Evolutionary conservation across 2,797 vertebrate species (phyloP).

Genomic region (Gila robusta): DNA sequence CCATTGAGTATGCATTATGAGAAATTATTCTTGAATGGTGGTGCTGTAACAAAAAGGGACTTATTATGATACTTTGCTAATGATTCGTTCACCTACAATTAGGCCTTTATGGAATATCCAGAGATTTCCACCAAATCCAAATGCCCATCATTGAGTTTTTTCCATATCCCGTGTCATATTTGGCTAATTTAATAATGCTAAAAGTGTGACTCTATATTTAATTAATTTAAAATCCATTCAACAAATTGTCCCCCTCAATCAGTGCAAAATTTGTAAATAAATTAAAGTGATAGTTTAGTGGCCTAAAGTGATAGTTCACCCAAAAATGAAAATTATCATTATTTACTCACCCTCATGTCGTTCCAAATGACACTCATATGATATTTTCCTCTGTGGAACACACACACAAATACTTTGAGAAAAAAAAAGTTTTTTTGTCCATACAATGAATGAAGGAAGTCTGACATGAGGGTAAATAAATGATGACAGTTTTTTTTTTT

Average conservation of each 20-base stretch:
- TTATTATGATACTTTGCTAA: not conserved
- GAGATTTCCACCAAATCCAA: not conserved
- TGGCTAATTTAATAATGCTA: not conserved
- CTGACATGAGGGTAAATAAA: not conserved
- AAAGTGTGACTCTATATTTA: not conserved
- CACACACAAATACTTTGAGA: not conserved
- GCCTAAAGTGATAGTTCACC: not conserved
- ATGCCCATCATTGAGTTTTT: not conserved
- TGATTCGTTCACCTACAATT: not conserved
- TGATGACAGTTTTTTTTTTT: too few relatives aligned
- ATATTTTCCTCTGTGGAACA: not conserved
- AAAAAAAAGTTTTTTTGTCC: too few relatives aligned
- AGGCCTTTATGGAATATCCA: not conserved
- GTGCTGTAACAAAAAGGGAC: not conserved
- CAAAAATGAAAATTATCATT: not conserved
- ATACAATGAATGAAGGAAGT: not conserved
- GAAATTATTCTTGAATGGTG: constrained; percentile 6
- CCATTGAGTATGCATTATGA: not conserved
- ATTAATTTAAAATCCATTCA: not conserved
- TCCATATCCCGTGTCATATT: not conserved
- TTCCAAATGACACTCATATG: not conserved
- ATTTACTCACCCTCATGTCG: not conserved
- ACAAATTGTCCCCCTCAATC: not conserved
- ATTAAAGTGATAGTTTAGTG: too few relatives aligned
- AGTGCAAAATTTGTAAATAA: not conserved